Percentiles rank a stretch among this genome's conserved stretches.
phyloP scores from a whole-genome alignment of 2,888 invertebrate species.

The Fragum whitleyi region DNA sequence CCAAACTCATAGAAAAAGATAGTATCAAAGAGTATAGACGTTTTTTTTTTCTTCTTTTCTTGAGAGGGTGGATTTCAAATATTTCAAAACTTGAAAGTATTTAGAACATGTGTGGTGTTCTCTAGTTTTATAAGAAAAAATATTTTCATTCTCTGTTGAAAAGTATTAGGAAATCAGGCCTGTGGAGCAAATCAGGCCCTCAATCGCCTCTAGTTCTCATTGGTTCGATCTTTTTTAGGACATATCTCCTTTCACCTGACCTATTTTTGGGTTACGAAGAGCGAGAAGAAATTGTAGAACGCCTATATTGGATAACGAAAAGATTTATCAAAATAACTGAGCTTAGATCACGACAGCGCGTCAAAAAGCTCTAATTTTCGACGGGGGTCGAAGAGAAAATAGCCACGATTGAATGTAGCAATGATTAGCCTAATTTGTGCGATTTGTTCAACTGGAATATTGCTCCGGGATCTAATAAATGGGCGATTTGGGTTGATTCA shows the following conservation, averaged over 20 bases:
- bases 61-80: no score
- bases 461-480: not conserved
- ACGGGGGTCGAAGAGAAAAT: slow-evolving; percentile 1
- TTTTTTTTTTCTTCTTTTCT: no score
- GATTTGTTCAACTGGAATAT: slow-evolving; percentile 4
- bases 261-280: not conserved
- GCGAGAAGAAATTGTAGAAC: slow-evolving; percentile 1
- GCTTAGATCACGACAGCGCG: not conserved
- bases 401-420: slow-evolving; percentile 2
- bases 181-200: no score
- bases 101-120: no score
- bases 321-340: not conserved
- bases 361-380: not conserved
- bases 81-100: no score
- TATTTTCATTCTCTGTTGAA: no score
- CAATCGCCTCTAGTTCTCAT: no score
- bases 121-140: no score
- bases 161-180: no score
- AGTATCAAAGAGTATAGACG: no score
- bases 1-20: no score
- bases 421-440: slow-evolving; percentile 2
- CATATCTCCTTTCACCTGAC: not conserved
- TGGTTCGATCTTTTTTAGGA: not conserved
- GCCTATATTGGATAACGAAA: not conserved
- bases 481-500: slow-evolving; percentile 4